Base-by-base conservation (phyloP, 2,797 vertebrate species). In the Gambusia yucatana region DNA sequence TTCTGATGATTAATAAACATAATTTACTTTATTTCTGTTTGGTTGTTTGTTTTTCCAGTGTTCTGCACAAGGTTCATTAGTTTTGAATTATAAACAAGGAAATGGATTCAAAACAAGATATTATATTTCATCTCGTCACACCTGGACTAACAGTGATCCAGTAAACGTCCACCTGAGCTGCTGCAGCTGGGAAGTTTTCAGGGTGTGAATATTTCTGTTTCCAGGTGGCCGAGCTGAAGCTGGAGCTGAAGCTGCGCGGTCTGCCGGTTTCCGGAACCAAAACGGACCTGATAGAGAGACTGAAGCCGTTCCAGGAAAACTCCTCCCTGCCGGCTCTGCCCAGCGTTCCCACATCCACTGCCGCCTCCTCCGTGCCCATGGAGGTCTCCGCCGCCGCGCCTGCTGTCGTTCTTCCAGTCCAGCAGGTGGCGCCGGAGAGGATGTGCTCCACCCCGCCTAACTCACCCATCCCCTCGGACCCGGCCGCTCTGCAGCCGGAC, bases 231-330 rank as follows among this genome's bases (percentile, higher is more conserved):
- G 98, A 99, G 91, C 94, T 99, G 59, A 99, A 99, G 92, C 95
- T 98, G 93, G 98, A 99, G 91, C 94, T 99, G 28, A 99, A 99
- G 90, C 89, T 99, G 55, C 96, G 98, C 65, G 96, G 98, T 57
- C 95, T 99, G 47, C 98, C 98, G 0, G 98, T 99, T 72, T 99
- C 98, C 0, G 98, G 98, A 90, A 99, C 98, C 75, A 99, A 99
- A 92, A 97, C 96, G 0, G 98, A 99, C 90, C 97, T 99, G 81
- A 98, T 99, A 25, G 98, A 99, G 85, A 96, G 97, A 48, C 94
- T 99, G 82, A 99, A 97, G 91, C 96, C 97, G 76, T 98, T 97
- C 92, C 98, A 98, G 91, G 98, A 98, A 75, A 86, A 20, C 44
- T 69, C 74, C 82, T 48, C n/a, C 82, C 52, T 79, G 52, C 13